Evolutionary conservation across 2,797 vertebrate species (phyloP).

Genomic region (Natrix natrix): DNA sequence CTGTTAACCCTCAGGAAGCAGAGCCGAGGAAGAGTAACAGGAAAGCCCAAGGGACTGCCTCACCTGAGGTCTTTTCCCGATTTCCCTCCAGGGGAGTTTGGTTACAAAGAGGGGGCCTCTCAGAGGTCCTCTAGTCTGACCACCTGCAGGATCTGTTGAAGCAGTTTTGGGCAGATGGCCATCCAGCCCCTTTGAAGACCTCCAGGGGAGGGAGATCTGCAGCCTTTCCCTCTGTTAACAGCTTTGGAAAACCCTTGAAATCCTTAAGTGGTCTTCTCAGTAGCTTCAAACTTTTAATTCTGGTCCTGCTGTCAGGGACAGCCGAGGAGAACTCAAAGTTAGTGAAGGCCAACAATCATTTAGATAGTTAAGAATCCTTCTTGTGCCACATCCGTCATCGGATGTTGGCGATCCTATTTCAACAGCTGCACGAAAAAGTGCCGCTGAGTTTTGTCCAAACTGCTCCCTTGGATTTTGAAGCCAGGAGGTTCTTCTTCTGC

Average conservation of each 20-base stretch:
- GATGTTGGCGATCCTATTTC: too few relatives aligned
- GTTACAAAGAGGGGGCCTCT: constrained; percentile 35
- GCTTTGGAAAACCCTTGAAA: background rate
- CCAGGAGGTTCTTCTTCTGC: too few relatives aligned
- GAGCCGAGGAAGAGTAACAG: constrained; percentile 63
- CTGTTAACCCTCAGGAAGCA: constrained; percentile 40
- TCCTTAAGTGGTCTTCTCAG: background rate
- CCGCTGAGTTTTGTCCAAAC: too few relatives aligned
- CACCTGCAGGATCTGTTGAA: background rate
- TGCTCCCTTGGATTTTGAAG: too few relatives aligned
- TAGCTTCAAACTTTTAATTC: background rate
- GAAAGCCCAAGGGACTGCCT: constrained; percentile 36
- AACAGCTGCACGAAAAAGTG: too few relatives aligned
- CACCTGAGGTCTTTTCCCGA: constrained; percentile 42
- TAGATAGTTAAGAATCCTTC: background rate
- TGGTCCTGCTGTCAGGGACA: background rate
- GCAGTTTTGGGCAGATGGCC: background rate
- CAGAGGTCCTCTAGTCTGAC: background rate
- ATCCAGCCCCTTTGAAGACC: background rate
- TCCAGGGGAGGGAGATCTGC: background rate
- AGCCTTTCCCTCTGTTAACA: background rate
- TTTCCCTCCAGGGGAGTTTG: constrained; percentile 43
- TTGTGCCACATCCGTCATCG: too few relatives aligned
- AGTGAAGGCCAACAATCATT: background rate
- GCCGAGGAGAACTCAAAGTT: background rate